Evolutionary conservation across 37 sponge, comb jelly and placozoan genomes (phyloP).

Genomic region (Haliclona indistincta): DNA sequence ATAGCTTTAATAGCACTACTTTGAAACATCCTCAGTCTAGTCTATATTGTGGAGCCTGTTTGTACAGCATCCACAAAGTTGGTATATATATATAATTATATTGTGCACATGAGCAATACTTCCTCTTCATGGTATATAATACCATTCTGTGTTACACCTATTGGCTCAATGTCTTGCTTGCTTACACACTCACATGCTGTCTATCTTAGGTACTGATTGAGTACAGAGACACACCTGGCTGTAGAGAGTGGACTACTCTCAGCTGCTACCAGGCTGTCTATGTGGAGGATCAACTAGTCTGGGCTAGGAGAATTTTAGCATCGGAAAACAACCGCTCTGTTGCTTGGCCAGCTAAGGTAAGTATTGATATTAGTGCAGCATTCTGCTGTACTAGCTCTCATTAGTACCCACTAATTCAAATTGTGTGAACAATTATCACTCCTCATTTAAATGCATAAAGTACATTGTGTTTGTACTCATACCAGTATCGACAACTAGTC

Average conservation of each 20-base stretch:
- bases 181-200: not conserved
- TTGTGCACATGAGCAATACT: no score
- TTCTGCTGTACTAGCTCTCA: no score
- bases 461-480: no score
- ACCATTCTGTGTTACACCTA: not conserved
- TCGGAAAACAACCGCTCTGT: constrained; percentile 46
- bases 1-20: not conserved
- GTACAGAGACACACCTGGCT: constrained; percentile 28
- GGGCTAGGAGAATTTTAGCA: constrained; percentile 64
- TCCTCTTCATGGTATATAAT: not conserved
- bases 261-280: constrained; percentile 41
- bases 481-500: no score
- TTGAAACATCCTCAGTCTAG: not conserved
- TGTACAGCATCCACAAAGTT: no score
- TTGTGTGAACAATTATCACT: no score
- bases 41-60: not conserved
- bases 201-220: constrained; percentile 57
- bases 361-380: no score
- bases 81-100: no score
- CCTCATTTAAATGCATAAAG: no score
- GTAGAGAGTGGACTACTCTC: constrained; percentile 54
- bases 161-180: no score
- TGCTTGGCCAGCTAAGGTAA: constrained; percentile 76
- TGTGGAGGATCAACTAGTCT: constrained; percentile 58
- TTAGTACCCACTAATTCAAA: no score